These are phyloP conservation scores for Drosophila cardini DNA, from an alignment of 1,140 invertebrate genomes.

Conservation along the genomic window DNA sequence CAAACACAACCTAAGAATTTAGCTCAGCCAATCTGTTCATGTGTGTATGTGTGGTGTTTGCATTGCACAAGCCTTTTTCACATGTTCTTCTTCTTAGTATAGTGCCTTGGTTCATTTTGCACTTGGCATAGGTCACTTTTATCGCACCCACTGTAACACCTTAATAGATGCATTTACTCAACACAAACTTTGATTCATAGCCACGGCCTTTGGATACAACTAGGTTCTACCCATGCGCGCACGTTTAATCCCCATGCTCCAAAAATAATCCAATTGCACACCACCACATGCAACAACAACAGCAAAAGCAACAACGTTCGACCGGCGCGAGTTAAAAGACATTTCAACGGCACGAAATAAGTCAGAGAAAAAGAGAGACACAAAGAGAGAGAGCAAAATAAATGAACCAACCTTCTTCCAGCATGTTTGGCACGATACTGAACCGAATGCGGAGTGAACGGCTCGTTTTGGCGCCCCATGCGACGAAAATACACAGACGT, in stretches of 20 bases:
- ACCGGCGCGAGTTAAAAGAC: slow-evolving; percentile 59
- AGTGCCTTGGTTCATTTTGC: slow-evolving; percentile 13
- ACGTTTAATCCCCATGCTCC: slow-evolving; percentile 38
- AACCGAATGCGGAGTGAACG: slow-evolving; percentile 38
- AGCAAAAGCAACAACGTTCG: slow-evolving; percentile 21
- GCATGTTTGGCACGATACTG: slow-evolving; percentile 83
- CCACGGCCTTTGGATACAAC: not conserved
- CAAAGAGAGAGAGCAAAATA: slow-evolving; percentile 40
- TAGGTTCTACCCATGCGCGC: slow-evolving; percentile 46
- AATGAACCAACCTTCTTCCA: slow-evolving; percentile 82
- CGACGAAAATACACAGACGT: slow-evolving; percentile 41
- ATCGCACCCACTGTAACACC: slow-evolving; percentile 15
- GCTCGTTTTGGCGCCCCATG: slow-evolving; percentile 67
- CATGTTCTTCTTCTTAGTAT: slow-evolving; percentile 28
- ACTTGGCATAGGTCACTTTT: slow-evolving; percentile 50
- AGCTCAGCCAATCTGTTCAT: slow-evolving; percentile 7
- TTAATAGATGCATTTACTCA: slow-evolving; percentile 14
- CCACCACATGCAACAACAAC: slow-evolving; percentile 28
- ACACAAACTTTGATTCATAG: not conserved
- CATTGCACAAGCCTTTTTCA: slow-evolving; percentile 41
- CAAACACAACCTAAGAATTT: slow-evolving; percentile 24
- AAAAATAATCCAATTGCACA: slow-evolving; percentile 55
- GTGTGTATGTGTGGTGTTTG: slow-evolving; percentile 6
- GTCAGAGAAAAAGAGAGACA: slow-evolving; percentile 22
- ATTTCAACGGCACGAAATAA: slow-evolving; percentile 29